Evolutionary conservation across 2,113 vertebrate species (phyloP).

Genomic region (Condylura cristata): DNA sequence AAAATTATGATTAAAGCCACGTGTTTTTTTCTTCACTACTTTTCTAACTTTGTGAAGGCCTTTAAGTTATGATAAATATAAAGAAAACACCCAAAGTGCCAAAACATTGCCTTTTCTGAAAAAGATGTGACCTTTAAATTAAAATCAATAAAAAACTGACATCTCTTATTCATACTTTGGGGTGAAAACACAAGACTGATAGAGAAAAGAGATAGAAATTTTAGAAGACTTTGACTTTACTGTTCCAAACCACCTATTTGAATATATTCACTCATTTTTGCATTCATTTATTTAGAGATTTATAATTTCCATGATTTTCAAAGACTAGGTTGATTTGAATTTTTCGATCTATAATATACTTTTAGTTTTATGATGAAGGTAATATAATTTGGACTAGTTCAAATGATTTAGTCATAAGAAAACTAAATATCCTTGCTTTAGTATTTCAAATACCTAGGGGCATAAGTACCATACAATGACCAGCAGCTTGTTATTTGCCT

Average conservation of each 20-base stretch:
- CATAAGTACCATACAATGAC: neutral
- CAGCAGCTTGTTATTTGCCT: neutral
- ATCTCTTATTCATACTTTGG: constrained; percentile 70
- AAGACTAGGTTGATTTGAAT: neutral
- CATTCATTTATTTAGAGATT: neutral
- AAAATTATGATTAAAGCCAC: constrained; percentile 49
- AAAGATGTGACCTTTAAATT: constrained; percentile 76
- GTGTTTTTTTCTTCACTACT: constrained; percentile 43
- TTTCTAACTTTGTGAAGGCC: constrained; percentile 61
- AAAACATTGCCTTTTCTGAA: constrained; percentile 71
- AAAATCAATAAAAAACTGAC: constrained; percentile 68
- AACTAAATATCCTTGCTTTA: neutral
- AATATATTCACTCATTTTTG: constrained; percentile 22
- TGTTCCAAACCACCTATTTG: neutral
- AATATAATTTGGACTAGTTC: neutral
- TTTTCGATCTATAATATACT: neutral
- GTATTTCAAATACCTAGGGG: neutral
- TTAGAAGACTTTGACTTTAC: constrained; percentile 36
- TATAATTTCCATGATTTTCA: neutral
- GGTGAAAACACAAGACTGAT: constrained; percentile 69
- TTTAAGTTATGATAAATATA: constrained; percentile 75
- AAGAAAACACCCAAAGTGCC: constrained; percentile 67
- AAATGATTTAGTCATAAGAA: neutral
- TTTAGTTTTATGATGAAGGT: neutral
- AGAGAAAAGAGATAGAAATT: constrained; percentile 51